phyloP scores from a whole-genome alignment of 2,113 vertebrate genomes.

The Ia io region DNA sequence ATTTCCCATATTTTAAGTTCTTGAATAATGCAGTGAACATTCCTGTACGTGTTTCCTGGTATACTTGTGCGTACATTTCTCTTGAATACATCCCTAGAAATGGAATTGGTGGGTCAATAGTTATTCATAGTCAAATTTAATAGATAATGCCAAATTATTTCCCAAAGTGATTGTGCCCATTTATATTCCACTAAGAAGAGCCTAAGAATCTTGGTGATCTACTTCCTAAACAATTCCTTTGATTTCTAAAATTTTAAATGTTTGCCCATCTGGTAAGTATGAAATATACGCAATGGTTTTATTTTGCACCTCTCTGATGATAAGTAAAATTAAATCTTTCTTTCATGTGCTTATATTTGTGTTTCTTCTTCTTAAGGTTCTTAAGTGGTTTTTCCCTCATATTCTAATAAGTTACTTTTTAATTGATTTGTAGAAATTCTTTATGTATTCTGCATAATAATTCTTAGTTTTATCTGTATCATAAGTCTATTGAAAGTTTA shows the following conservation, averaged over 20 bases:
- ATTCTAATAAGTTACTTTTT: neutral
- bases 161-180: neutral
- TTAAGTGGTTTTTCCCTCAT: conserved; percentile 18
- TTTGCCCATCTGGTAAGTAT: neutral
- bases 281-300: conserved; percentile 16
- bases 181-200: neutral
- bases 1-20: neutral
- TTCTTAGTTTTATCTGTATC: neutral
- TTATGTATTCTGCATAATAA: neutral
- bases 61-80: neutral
- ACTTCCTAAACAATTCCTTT: neutral
- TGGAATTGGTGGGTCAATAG: conserved; percentile 8
- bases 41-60: neutral
- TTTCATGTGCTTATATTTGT: neutral
- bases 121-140: neutral
- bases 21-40: neutral
- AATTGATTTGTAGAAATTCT: neutral
- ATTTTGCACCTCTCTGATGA: neutral
- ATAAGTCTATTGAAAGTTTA: neutral
- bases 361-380: neutral
- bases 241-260: neutral
- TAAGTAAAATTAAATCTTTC: conserved; percentile 31
- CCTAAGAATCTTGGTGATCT: neutral
- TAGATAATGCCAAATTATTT: neutral
- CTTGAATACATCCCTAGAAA: neutral